Conservation (phyloP, 2,797 vertebrate genomes). For the Pithecia hirsuta region DNA sequence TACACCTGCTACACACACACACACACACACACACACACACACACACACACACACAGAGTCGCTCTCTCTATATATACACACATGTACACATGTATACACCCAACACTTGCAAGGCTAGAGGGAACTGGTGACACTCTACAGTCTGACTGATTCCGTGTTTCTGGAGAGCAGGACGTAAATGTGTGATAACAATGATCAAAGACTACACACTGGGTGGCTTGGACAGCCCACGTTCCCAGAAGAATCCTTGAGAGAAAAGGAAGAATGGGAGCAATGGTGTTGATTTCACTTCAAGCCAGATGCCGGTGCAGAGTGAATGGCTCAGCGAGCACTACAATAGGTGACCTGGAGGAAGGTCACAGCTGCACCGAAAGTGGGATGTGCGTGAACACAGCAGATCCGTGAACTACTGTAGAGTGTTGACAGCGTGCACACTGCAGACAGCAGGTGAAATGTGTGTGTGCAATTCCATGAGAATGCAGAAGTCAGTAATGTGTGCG, state of each 20-base stretch:
- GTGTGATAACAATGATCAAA: background rate
- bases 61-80: background rate
- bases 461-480: background rate
- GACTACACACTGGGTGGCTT: background rate
- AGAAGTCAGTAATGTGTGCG: background rate
- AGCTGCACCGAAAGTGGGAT: background rate
- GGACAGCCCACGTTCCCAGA: background rate
- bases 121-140: background rate
- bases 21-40: background rate
- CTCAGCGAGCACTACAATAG: background rate
- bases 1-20: background rate
- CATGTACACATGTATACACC: background rate
- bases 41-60: too few relatives aligned
- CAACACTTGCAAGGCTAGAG: background rate
- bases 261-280: background rate
- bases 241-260: background rate
- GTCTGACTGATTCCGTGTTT: background rate
- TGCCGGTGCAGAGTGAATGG: background rate
- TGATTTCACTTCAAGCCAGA: background rate
- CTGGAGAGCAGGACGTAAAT: background rate
- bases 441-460: background rate
- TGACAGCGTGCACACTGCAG: background rate
- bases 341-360: background rate
- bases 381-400: accelerated
- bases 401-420: background rate